A percentile compares a stretch with the other conserved stretches of the same genome.
phyloP scores from a whole-genome alignment of 2,797 vertebrate species.

The Fistularia commersonii region DNA sequence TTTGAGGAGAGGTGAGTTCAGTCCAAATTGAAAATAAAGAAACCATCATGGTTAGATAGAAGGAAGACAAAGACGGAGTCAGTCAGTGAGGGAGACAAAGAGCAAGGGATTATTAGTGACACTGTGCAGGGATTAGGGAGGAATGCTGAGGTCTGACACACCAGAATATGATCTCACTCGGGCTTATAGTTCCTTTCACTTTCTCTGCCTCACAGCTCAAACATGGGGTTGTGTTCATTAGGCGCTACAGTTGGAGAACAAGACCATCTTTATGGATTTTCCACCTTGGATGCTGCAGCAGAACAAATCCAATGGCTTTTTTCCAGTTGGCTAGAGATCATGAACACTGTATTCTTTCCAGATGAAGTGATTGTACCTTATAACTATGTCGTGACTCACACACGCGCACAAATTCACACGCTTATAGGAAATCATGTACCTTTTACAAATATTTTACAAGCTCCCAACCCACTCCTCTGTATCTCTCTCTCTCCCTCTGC shows the following conservation, averaged over 20 bases:
- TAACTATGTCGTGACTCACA: conserved; percentile 18
- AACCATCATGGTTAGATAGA: conserved; percentile 7
- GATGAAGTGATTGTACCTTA: conserved; percentile 44
- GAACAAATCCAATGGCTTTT: conserved; percentile 59
- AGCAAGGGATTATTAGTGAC: conserved; percentile 57
- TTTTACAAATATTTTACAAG: conserved; percentile 32
- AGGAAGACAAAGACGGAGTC: conserved; percentile 27
- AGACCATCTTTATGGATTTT: conserved; percentile 60
- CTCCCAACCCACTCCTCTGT: conserved; percentile 1
- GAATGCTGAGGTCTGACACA: conserved; percentile 58
- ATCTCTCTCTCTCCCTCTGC: conserved; percentile 5
- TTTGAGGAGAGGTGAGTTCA: conserved; percentile 11
- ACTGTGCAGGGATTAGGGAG: conserved; percentile 53
- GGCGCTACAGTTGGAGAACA: conserved; percentile 30
- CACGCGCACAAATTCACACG: conserved; percentile 17
- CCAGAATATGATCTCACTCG: conserved; percentile 47
- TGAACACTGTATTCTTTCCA: conserved; percentile 61
- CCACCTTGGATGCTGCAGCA: conserved; percentile 53
- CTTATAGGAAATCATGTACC: conserved; percentile 11
- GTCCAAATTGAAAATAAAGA: conserved; percentile 14
- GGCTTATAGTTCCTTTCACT: conserved; percentile 54
- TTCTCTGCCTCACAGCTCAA: conserved; percentile 19
- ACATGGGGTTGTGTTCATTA: conserved; percentile 36
- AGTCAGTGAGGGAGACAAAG: conserved; percentile 40
- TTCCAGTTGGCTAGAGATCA: conserved; percentile 59